These are phyloP conservation scores for Diorhabda sublineata DNA, from an alignment of 1,140 invertebrate genomes.

Conservation along the genomic window DNA sequence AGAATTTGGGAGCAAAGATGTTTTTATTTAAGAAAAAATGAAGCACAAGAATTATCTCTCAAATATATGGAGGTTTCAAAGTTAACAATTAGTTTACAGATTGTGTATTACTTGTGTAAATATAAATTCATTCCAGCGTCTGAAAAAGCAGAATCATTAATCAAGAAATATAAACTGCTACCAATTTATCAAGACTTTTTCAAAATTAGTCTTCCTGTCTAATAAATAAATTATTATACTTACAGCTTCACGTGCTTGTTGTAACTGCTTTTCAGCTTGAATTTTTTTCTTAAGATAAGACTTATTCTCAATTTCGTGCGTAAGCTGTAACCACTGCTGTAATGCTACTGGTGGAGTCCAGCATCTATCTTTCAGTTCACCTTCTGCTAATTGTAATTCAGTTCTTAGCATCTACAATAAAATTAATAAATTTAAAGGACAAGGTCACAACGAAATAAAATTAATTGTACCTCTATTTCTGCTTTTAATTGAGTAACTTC, in stretches of 20 bases:
- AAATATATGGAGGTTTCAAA: no score
- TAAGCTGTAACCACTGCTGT: constrained; percentile 90
- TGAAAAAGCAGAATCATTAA: no score
- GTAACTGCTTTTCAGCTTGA: constrained; percentile 78
- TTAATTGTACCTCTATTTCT: constrained; percentile 67
- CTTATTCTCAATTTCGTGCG: constrained; percentile 89
- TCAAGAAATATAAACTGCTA: no score
- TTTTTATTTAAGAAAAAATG: no score
- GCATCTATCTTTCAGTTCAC: constrained; percentile 81
- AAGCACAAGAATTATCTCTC: no score
- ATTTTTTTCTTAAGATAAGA: constrained; percentile 82
- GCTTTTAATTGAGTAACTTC: constrained; percentile 76
- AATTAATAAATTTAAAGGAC: no score
- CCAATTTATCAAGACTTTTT: background rate
- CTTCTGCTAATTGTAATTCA: constrained; percentile 80
- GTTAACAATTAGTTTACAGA: no score
- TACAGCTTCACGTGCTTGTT: constrained; percentile 83
- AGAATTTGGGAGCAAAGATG: no score
- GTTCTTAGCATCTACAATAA: constrained; percentile 59
- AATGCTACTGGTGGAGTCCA: constrained; percentile 83
- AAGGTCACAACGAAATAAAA: background rate
- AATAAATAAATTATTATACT: constrained; percentile 41
- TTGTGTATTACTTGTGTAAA: no score
- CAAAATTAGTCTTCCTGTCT: background rate
- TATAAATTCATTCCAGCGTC: no score